Percentiles rank a stretch among this genome's conserved stretches.
Evolutionary conservation across 2,888 invertebrate species (phyloP).

Genomic region (Selenia dentaria): DNA sequence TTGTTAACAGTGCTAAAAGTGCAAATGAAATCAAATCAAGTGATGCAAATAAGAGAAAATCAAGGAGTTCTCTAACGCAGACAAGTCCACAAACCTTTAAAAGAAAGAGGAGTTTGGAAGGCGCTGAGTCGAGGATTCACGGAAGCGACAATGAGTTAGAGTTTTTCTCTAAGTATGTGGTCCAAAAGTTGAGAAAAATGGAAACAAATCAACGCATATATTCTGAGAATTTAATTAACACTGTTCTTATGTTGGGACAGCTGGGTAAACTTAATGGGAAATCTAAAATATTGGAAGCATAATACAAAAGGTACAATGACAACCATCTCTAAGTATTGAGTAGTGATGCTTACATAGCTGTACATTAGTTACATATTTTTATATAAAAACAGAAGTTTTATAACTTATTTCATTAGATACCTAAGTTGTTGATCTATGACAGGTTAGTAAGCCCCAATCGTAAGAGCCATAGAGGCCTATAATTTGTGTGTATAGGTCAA

Average conservation of each 20-base stretch:
- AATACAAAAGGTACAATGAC: constrained; percentile 39
- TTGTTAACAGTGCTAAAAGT: constrained; percentile 50
- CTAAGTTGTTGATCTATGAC: neutral
- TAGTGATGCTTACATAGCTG: too few relatives aligned
- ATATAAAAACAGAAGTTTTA: neutral
- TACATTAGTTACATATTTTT: constrained; percentile 1
- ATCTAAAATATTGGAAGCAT: constrained; percentile 66
- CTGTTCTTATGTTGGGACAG: constrained; percentile 77
- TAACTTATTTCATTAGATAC: neutral
- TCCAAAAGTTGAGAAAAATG: constrained; percentile 76
- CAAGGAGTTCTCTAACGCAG: constrained; percentile 44
- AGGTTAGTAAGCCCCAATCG: neutral
- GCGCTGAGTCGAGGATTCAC: constrained; percentile 43
- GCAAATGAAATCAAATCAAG: constrained; percentile 33
- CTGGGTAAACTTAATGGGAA: constrained; percentile 71
- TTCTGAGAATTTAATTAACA: constrained; percentile 79
- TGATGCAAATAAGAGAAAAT: constrained; percentile 50
- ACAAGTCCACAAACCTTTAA: constrained; percentile 52
- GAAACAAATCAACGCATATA: constrained; percentile 79
- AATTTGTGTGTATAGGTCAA: too few relatives aligned
- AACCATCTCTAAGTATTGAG: constrained; percentile 3
- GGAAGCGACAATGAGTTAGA: constrained; percentile 73
- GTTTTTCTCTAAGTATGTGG: constrained; percentile 78
- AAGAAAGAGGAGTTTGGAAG: constrained; percentile 55
- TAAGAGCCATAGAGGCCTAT: too few relatives aligned